These are phyloP conservation scores for Craterocephalus amniculus DNA, from an alignment of 2,797 vertebrate genomes.

Conservation along the genomic window DNA sequence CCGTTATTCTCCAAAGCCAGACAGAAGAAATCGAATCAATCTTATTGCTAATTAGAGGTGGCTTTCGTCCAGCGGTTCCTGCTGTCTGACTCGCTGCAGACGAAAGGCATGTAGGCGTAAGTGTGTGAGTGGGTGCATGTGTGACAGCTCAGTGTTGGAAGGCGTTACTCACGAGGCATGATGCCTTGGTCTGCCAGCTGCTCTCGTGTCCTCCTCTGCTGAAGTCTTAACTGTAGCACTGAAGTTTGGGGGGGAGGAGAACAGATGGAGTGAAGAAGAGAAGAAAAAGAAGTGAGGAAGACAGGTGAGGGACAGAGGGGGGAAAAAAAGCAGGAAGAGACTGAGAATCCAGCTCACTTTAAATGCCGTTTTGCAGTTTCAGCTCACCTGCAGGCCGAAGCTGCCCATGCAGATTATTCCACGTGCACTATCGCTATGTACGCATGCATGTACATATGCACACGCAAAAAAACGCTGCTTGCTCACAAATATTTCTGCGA, in stretches of 20 bases:
- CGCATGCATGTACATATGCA: constrained; percentile 12
- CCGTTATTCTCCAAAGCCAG: neutral
- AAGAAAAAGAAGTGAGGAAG: constrained; percentile 40
- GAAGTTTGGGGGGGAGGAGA: constrained; percentile 53
- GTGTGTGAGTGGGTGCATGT: constrained; percentile 19
- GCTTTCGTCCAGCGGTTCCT: neutral
- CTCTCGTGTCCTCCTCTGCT: constrained; percentile 96
- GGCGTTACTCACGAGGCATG: constrained; percentile 94
- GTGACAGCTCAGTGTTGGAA: constrained; percentile 44
- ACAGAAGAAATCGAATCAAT: constrained; percentile 2
- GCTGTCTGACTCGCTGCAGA: constrained; percentile 10
- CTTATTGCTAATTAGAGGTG: neutral
- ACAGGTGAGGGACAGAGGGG: constrained; percentile 49
- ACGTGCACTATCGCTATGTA: constrained; percentile 11
- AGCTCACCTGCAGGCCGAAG: neutral
- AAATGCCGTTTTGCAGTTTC: neutral
- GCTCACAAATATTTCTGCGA: constrained; percentile 83
- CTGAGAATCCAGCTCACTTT: constrained; percentile 52
- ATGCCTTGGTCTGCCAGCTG: constrained; percentile 95
- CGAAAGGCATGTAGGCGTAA: constrained; percentile 7
- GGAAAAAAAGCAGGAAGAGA: constrained; percentile 56
- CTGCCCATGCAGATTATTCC: neutral
- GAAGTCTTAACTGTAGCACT: constrained; percentile 98
- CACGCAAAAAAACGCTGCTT: constrained; percentile 55
- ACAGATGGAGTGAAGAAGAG: constrained; percentile 19